Evolutionary conservation across 1,140 invertebrate genomes (phyloP).

Genomic region (Scaptomyza hsui): DNA sequence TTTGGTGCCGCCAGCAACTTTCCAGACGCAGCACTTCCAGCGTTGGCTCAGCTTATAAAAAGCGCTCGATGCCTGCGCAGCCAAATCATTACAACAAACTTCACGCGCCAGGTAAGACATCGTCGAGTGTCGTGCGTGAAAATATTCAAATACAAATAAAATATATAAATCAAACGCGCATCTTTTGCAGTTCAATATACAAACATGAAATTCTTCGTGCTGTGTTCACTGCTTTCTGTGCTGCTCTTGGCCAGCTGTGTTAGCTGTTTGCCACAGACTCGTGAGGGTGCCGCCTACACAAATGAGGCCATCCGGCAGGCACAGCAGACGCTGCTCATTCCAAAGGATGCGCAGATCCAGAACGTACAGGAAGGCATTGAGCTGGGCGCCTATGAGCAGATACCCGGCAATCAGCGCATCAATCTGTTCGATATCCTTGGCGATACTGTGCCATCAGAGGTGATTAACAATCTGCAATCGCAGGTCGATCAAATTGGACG

Average conservation of each 20-base stretch:
- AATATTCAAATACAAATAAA: slow-evolving; percentile 1
- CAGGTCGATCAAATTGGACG: slow-evolving; percentile 92
- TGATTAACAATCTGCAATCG: slow-evolving; percentile 92
- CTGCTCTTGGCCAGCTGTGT: slow-evolving; percentile 84
- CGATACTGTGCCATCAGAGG: slow-evolving; percentile 92
- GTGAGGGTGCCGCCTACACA: slow-evolving; percentile 91
- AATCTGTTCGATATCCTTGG: slow-evolving; percentile 92
- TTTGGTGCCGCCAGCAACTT: slow-evolving; percentile 51
- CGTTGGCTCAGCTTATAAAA: slow-evolving; percentile 77
- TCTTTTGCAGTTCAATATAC: slow-evolving; percentile 23
- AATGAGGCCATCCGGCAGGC: slow-evolving; percentile 94
- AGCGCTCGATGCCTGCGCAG: slow-evolving; percentile 56
- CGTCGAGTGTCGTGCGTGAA: not conserved
- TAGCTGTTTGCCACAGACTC: slow-evolving; percentile 87
- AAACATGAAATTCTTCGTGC: slow-evolving; percentile 83
- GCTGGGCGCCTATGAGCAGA: slow-evolving; percentile 91
- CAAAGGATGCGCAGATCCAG: slow-evolving; percentile 93
- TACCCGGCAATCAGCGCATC: slow-evolving; percentile 92
- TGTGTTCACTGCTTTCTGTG: slow-evolving; percentile 79
- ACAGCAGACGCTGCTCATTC: slow-evolving; percentile 92
- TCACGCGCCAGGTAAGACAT: slow-evolving; percentile 76
- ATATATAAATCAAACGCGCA: slow-evolving; percentile 23
- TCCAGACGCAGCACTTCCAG: slow-evolving; percentile 67
- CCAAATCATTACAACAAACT: slow-evolving; percentile 75
- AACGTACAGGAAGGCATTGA: slow-evolving; percentile 93